phyloP scores from a whole-genome alignment of 92 coral and sea anemone species.

The Montipora capitata region DNA sequence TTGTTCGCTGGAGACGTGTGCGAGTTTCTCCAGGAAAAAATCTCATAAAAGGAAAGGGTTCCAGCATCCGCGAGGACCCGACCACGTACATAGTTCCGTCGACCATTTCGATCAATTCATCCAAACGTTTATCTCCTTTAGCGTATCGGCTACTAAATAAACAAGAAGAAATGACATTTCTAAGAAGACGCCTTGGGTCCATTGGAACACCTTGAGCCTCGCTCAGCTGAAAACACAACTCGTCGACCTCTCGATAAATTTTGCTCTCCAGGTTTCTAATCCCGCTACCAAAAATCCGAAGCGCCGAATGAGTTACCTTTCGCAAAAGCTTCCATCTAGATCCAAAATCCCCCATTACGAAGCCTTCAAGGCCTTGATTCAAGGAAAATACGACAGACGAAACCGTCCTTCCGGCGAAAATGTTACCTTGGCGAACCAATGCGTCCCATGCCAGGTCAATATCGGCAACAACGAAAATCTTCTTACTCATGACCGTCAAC shows the following conservation, averaged over 20 bases:
- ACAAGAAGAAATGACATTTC: slow-evolving; percentile 74
- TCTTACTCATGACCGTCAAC: slow-evolving; percentile 46
- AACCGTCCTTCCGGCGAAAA: slow-evolving; percentile 70
- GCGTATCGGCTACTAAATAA: slow-evolving; percentile 72
- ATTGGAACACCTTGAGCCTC: slow-evolving; percentile 68
- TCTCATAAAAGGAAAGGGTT: slow-evolving; percentile 78
- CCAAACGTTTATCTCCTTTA: slow-evolving; percentile 69
- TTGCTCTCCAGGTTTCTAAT: slow-evolving; percentile 60
- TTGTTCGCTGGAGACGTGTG: slow-evolving; percentile 50
- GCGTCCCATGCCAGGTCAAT: slow-evolving; percentile 81
- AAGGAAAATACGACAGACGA: slow-evolving; percentile 28
- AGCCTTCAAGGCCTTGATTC: slow-evolving; percentile 38
- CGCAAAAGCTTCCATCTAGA: slow-evolving; percentile 63
- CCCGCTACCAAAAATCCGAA: slow-evolving; percentile 63
- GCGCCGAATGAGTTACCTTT: slow-evolving; percentile 70
- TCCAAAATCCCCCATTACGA: slow-evolving; percentile 60
- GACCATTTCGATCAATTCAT: slow-evolving; percentile 60
- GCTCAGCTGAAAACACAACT: slow-evolving; percentile 46
- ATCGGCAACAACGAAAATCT: slow-evolving; percentile 55
- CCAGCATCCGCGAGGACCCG: slow-evolving; percentile 63
- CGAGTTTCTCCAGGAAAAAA: slow-evolving; percentile 65
- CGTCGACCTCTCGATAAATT: slow-evolving; percentile 51
- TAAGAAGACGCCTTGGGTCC: slow-evolving; percentile 66
- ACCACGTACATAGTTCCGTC: slow-evolving; percentile 64
- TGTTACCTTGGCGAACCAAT: slow-evolving; percentile 60